phyloP scores from a whole-genome alignment of 2,888 invertebrate genomes.

The Eristalinus aeneus region DNA sequence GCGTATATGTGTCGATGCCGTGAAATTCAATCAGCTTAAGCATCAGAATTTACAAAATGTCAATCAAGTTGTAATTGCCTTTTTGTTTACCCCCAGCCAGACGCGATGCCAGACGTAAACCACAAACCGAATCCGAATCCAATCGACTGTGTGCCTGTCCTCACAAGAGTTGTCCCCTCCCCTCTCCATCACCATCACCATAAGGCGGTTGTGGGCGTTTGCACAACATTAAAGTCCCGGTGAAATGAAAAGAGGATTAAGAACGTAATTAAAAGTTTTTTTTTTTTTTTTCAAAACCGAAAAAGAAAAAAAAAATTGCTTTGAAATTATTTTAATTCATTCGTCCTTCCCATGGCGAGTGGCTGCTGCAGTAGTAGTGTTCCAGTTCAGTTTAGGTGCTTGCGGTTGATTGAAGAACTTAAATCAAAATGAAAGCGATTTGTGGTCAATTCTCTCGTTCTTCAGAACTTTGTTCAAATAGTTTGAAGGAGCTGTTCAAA shows the following conservation, averaged over 20 bases:
- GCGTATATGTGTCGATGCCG: too few species aligned
- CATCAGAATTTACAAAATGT: background rate
- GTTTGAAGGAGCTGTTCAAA: background rate
- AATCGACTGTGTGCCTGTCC: background rate
- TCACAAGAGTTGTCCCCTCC: background rate
- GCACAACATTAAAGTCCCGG: background rate
- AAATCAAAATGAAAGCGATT: slow-evolving; percentile 64
- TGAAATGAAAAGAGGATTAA: background rate
- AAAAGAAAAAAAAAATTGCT: background rate
- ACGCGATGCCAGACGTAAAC: background rate
- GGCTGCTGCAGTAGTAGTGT: slow-evolving; percentile 25
- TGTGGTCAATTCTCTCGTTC: slow-evolving; percentile 63
- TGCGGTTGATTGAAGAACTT: slow-evolving; percentile 53
- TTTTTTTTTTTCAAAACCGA: background rate
- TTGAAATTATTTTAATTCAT: background rate
- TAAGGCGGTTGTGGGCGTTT: background rate
- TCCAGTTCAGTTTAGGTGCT: slow-evolving; percentile 17
- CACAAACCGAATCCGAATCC: background rate
- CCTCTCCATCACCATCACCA: too few species aligned
- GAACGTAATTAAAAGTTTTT: background rate
- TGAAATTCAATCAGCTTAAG: too few species aligned
- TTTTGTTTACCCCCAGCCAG: background rate
- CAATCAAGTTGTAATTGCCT: background rate
- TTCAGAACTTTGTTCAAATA: slow-evolving; percentile 16
- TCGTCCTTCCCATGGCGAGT: slow-evolving; percentile 9